phyloP scores from a whole-genome alignment of 2,797 vertebrate species.

The Enoplosus armatus region DNA sequence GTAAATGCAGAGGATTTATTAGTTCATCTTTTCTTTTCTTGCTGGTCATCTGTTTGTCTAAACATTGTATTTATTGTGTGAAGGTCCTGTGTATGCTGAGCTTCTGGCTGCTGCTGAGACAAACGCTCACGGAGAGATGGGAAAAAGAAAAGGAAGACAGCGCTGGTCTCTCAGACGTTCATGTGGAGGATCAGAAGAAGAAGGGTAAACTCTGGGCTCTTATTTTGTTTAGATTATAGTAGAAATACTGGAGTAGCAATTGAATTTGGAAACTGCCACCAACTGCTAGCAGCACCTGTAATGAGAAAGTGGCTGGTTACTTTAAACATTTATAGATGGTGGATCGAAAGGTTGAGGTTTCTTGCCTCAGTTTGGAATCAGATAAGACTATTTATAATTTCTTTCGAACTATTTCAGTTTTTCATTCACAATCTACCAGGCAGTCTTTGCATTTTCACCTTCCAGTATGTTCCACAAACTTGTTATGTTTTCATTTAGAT shows the following conservation, averaged over 20 bases:
- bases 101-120: conserved; percentile 97
- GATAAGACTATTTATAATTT: not conserved
- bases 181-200: conserved; percentile 87
- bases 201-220: conserved; percentile 90
- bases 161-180: conserved; percentile 90
- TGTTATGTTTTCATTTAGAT: no score
- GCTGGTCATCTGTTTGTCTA: conserved; percentile 13
- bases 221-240: conserved; percentile 16
- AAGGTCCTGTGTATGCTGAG: conserved; percentile 95
- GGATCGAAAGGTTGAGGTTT: not conserved
- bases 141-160: conserved; percentile 87
- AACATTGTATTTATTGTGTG: conserved; percentile 34
- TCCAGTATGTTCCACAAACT: not conserved
- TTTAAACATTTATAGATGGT: not conserved
- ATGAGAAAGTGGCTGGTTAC: not conserved
- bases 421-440: not conserved
- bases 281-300: not conserved
- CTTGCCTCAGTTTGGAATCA: conserved; percentile 6
- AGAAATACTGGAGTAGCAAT: not conserved
- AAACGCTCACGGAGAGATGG: conserved; percentile 93
- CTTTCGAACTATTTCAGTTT: not conserved
- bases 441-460: not conserved
- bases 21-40: conserved; percentile 1
- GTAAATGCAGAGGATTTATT: conserved; percentile 37
- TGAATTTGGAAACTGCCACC: not conserved